Conservation (phyloP, 2,888 invertebrate genomes). For the Perizoma affinitatum region DNA sequence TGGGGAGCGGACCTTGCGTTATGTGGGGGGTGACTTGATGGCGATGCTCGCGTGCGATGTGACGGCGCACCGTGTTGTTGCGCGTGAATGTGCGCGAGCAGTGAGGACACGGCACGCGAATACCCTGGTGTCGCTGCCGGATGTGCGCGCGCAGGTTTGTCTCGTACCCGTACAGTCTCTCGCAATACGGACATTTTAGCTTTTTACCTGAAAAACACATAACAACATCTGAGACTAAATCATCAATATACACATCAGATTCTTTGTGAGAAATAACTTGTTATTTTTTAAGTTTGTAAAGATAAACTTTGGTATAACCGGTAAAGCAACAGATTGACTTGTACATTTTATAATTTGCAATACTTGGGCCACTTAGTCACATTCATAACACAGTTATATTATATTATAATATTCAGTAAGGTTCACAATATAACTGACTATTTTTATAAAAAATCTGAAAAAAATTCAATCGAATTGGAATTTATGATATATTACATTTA, state of each 20-base stretch:
- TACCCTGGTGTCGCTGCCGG: constrained; percentile 95
- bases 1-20: constrained; percentile 84
- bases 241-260: background rate
- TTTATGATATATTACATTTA: too few species aligned
- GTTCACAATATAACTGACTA: too few species aligned
- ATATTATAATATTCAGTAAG: too few species aligned
- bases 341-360: too few species aligned
- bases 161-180: constrained; percentile 95
- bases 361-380: too few species aligned
- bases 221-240: background rate
- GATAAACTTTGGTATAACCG: too few species aligned
- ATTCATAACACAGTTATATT: too few species aligned
- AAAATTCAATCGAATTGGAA: too few species aligned
- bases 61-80: constrained; percentile 95
- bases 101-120: constrained; percentile 95
- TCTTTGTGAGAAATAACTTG: background rate
- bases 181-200: constrained; percentile 96
- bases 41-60: constrained; percentile 95
- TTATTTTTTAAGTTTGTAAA: too few species aligned
- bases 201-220: constrained; percentile 89
- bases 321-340: too few species aligned
- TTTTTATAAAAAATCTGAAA: too few species aligned
- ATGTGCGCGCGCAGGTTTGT: constrained; percentile 96
- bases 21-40: constrained; percentile 88
- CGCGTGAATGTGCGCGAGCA: constrained; percentile 95